Base-by-base conservation (phyloP, 2,797 vertebrate species). In the Brotula barbata region DNA sequence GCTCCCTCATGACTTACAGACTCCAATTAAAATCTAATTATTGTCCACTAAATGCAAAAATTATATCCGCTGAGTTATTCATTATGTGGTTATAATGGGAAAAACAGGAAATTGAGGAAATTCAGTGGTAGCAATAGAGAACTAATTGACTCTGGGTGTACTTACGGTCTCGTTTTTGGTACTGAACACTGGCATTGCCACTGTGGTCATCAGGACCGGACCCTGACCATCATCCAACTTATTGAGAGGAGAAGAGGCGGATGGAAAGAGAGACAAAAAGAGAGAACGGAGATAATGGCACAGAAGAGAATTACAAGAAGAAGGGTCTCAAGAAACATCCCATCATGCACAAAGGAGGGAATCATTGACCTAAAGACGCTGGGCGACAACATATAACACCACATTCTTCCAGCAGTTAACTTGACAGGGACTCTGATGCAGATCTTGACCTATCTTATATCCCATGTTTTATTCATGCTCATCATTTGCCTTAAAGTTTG, bases 111-210 rank as follows among this genome's bases (percentile, higher is more conserved):
- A 2, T 33, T 41, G 1, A 17, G 12, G 31, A 50, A 60, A 62
- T 40, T 55, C 20, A 23, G 25, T 33, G 8, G n/a, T 2, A 1
- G 14, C 19, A n/a, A 25, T 4, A 61, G 20, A 25, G 37, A 47
- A 55, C 25, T 17, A 25, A 52, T 3, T 36, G 9, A n/a, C 3
- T 39, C 1, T 13, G 11, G 13, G 21, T 50, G 39, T 83, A 95
- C 95, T 97, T 86, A 99, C 97, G 11, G 97, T 99, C 83, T 98
- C 95, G 3, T 98, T 99, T 88, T 98, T 94, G 78, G 95, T 99
- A 87, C 97, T 99, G 88, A 99, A 99, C 61, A 99, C 97, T 1
- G 97, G 97, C 97, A 99, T 99, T 52, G 97, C 97, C 52, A 99
- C 96, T 1, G 97, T 98, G 58, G 97, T 99, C 97, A 98, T 98